Base-by-base conservation (phyloP, 2,797 vertebrate species). In the Crypturellus tataupa region DNA sequence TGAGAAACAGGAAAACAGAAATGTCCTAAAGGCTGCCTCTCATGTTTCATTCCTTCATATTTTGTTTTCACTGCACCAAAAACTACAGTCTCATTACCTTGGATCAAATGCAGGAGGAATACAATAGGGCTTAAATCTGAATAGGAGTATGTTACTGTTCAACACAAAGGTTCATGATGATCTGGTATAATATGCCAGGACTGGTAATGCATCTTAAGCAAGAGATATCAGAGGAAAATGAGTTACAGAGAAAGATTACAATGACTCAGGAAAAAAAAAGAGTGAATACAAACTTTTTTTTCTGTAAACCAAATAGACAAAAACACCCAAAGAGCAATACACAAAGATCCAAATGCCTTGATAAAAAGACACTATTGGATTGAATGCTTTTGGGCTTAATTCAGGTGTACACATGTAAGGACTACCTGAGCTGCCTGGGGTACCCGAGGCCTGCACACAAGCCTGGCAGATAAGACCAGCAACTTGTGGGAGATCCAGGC, bases 401-500 rank as follows among this genome's bases (percentile, higher is more conserved):
- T 62, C 55, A 56, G 55, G 10, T 56, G 55, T 19, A 40, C 12
- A 12, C 33, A 4, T 9, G 49, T 23, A 33, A 76, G 39, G 35
- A 37, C 4, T 8, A 65, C 7, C 3, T 4, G 3, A 53, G 9
- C 14, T 2, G 2, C 20, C 29, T 47, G 59, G 15, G 20, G 9
- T 20, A 71, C 68, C 55, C 56, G 49, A 40, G 24, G 4, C 15
- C 44, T 0, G 0, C 20, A 23, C 20, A 21, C 10, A 19, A 47
- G 27, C 10, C 21, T 65, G 23, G 14, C 4, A 33, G 21, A 6
- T 11, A 21, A 1, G 19, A 35, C 7, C 23, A 39, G 27, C 9
- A 10, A 63, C 11, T 10, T 67, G 6, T 0, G 1, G 4, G 8
- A 9, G 15, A 6, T 27, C 12, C 58, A 71, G 9, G 7, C 4